Base-by-base conservation (phyloP, 2,113 vertebrate genomes). In the Embiotoca jacksoni region DNA sequence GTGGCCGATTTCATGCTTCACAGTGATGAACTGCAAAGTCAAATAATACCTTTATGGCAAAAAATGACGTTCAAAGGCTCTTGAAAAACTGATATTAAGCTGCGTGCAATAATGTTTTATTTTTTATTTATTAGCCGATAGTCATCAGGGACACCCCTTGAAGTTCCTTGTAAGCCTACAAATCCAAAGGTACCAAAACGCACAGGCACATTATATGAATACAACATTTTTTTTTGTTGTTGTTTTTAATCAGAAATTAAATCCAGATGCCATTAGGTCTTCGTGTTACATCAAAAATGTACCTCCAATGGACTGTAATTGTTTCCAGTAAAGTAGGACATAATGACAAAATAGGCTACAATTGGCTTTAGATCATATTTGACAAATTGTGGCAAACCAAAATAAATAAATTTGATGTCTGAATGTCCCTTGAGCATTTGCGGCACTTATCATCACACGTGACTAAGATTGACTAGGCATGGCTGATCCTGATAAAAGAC, bases 1-100 rank as follows among this genome's bases (percentile, higher is more conserved):
- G 6, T 39, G 33, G 4, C 49, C 62, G 72, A 67, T 89, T 79
- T 85, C 50, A 85, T 50, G 72, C 66, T 67, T 75, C 30, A n/a
- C 35, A 76, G 58, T 4, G 39, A 30, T 39, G 6, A 53, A 66
- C 1, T 72, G 31, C 15, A 32, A 39, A 56, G 35, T 39, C 33
- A 49, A 8, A 49, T 7, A 76, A 33, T 10, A 32, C 16, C 5
- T 11, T n/a, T 4, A 47, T 1, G 31, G 36, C 0, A 23, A 31
- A 72, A 61, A 33, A 60, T 0, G 2, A 55, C 35, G 44, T 61
- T 54, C 0, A 49, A 76, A 53, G 2, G 10, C 23, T 44, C 2
- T 61, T 56, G 4, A 11, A 56, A 50, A 36, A 49, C 13, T 47
- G 3, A 23, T 0, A 55, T 36, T 2, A 33, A 36, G 36, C 2